Percentiles rank a stretch among this genome's conserved stretches.
phyloP scores from a whole-genome alignment of 2,113 vertebrate species.

The Micronycteris hirsuta region DNA sequence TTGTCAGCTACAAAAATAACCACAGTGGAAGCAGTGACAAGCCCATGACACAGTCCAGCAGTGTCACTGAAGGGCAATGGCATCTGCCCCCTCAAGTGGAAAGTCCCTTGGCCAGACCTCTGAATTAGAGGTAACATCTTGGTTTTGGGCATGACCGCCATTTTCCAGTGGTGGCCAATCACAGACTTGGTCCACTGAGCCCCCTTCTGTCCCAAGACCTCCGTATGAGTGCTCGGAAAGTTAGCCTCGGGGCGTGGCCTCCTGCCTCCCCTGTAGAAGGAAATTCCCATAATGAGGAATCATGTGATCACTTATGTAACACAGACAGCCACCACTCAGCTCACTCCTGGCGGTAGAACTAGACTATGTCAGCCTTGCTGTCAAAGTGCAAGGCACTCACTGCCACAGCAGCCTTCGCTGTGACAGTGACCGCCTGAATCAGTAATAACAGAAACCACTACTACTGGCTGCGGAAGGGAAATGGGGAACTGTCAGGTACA shows the following conservation, averaged over 20 bases:
- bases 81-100: not conserved
- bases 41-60: not conserved
- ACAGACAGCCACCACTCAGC: not conserved
- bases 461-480: not conserved
- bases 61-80: not conserved
- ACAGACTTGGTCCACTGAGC: not conserved
- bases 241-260: not conserved
- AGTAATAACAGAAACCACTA: not conserved
- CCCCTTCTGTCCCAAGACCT: not conserved
- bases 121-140: not conserved
- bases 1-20: slow-evolving; percentile 20
- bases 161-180: not conserved
- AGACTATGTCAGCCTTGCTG: not conserved
- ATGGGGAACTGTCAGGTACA: not conserved
- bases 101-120: not conserved
- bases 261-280: not conserved
- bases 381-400: not conserved
- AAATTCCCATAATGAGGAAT: not conserved
- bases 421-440: not conserved
- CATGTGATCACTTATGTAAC: not conserved
- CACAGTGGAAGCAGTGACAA: not conserved
- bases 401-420: not conserved
- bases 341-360: not conserved
- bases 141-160: not conserved
- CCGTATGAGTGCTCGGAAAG: accelerated